These are phyloP conservation scores for Chionomys nivalis DNA, from an alignment of 2,113 vertebrate species.

Conservation along the genomic window DNA sequence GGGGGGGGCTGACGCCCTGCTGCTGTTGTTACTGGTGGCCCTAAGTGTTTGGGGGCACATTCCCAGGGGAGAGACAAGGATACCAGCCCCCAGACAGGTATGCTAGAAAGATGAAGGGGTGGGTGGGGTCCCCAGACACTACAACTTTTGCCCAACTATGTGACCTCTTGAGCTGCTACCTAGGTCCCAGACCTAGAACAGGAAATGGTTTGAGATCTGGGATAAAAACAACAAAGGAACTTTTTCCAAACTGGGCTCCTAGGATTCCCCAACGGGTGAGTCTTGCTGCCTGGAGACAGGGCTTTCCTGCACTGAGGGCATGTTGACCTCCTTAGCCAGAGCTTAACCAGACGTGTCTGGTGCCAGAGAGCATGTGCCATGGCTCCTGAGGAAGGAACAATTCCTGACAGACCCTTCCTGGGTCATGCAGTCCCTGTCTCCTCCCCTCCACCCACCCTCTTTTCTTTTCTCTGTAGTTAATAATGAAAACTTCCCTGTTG, in stretches of 20 bases:
- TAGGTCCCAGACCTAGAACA: constrained; percentile 3
- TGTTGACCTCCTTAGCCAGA: neutral
- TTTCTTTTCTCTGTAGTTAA: neutral
- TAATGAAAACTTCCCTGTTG: neutral
- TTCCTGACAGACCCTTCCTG: neutral
- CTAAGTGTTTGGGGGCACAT: neutral
- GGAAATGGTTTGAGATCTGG: neutral
- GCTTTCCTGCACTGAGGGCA: neutral
- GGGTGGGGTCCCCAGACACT: neutral
- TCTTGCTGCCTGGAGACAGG: neutral
- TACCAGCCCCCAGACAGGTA: neutral
- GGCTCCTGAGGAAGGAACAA: neutral
- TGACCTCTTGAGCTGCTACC: neutral
- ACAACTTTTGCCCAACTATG: neutral
- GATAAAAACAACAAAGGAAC: constrained; percentile 6
- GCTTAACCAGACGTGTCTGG: accelerated
- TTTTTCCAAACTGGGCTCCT: constrained; percentile 34
- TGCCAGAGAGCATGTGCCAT: neutral
- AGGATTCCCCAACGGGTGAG: neutral
- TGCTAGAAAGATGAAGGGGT: neutral
- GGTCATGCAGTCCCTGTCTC: neutral
- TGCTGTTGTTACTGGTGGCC: neutral
- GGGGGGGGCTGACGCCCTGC: neutral
- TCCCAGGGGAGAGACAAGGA: neutral
- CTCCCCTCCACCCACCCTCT: no score